A percentile compares a stretch with the other conserved stretches of the same genome.
Conservation (phyloP, 2,113 vertebrate genomes). For the Carettochelys insculpta region DNA sequence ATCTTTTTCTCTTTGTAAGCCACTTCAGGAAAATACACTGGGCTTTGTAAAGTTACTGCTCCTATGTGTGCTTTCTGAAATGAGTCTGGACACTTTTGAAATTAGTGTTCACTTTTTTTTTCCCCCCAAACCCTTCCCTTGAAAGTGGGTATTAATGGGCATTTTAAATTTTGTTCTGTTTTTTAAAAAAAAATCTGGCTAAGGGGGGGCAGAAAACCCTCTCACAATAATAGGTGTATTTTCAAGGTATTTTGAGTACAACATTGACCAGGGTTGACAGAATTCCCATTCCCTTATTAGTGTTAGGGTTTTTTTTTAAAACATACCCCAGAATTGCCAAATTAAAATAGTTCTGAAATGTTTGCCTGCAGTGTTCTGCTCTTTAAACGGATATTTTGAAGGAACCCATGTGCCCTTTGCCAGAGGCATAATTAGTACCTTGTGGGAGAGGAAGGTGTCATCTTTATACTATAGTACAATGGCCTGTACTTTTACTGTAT, state of each 20-base stretch:
- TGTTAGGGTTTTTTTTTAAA: neutral
- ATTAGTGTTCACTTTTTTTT: slow-evolving; percentile 29
- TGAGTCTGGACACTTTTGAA: neutral
- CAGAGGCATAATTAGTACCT: slow-evolving; percentile 66
- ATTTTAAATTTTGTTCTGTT: neutral
- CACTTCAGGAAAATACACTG: neutral
- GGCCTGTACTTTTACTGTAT: neutral
- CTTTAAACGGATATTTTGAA: slow-evolving; percentile 67
- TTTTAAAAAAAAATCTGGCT: neutral
- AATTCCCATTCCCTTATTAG: neutral
- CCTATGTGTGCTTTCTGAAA: neutral
- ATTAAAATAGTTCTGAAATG: slow-evolving; percentile 23
- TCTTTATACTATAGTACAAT: neutral
- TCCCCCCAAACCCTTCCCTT: slow-evolving; percentile 14
- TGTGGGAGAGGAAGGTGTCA: neutral
- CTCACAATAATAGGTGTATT: slow-evolving; percentile 4
- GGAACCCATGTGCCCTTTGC: slow-evolving; percentile 41
- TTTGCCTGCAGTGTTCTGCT: slow-evolving; percentile 61
- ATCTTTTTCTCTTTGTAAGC: neutral
- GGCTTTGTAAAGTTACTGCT: neutral
- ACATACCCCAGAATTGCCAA: slow-evolving; percentile 55
- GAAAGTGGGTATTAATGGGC: slow-evolving; percentile 37
- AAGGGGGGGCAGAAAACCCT: slow-evolving; percentile 11
- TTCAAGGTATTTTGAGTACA: neutral
- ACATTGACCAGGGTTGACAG: slow-evolving; percentile 4